phyloP scores from a whole-genome alignment of 1,140 invertebrate genomes.

The Papilio polytes region DNA sequence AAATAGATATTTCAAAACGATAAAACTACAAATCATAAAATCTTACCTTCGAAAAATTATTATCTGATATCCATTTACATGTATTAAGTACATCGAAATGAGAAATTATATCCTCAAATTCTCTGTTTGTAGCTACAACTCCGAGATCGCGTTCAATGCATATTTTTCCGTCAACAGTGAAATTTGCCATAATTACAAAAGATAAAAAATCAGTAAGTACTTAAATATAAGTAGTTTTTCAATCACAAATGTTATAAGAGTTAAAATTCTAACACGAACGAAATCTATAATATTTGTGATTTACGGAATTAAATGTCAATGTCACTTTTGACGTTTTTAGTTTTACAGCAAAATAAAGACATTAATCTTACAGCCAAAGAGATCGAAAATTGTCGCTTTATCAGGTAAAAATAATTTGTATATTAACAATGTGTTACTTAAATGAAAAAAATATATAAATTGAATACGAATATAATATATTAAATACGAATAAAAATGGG shows the following conservation, averaged over 20 bases:
- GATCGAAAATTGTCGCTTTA: too few relatives aligned
- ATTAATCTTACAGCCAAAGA: not conserved
- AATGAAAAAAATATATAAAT: too few relatives aligned
- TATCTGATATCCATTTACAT: conserved; percentile 87
- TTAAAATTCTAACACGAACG: not conserved
- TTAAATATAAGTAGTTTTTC: not conserved
- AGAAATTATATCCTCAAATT: conserved; percentile 55
- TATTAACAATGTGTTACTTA: too few relatives aligned
- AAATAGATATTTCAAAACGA: not conserved
- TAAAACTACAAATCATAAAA: not conserved
- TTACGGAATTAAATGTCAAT: not conserved
- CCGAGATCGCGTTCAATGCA: conserved; percentile 70
- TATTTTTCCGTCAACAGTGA: conserved; percentile 72
- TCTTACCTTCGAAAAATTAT: conserved; percentile 87
- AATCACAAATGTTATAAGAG: not conserved
- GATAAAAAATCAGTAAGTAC: not conserved
- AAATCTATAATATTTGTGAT: not conserved
- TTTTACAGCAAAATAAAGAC: not conserved
- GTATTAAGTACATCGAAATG: conserved; percentile 64
- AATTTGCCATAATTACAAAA: conserved; percentile 64
- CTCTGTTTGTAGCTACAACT: conserved; percentile 41
- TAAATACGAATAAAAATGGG: too few relatives aligned
- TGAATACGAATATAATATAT: too few relatives aligned
- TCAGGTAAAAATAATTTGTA: too few relatives aligned
- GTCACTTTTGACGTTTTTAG: not conserved